Percentiles rank a stretch among this genome's conserved stretches.
Evolutionary conservation across 2,113 vertebrate genomes (phyloP).

Genomic region (Megaceryle maxima): DNA sequence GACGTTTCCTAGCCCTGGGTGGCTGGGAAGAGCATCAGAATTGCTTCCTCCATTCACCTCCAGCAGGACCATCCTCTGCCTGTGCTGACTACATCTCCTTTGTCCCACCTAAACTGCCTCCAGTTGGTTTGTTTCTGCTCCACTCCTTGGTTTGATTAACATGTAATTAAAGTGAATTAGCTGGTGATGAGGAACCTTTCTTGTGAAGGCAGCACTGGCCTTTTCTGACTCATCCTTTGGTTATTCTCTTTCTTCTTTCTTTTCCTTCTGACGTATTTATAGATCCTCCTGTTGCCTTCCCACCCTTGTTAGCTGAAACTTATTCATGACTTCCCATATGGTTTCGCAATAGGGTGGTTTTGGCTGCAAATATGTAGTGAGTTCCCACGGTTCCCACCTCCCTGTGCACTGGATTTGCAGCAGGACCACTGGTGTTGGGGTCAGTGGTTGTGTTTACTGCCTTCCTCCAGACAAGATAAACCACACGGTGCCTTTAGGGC

Average conservation of each 20-base stretch:
- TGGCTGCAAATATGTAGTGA: neutral
- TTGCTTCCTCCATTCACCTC: neutral
- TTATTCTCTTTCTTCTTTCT: conserved; percentile 3
- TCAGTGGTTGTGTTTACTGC: neutral
- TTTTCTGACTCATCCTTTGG: neutral
- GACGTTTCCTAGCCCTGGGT: neutral
- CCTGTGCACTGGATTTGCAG: neutral
- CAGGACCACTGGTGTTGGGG: neutral
- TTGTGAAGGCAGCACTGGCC: neutral
- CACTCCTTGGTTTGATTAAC: neutral
- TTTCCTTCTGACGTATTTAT: neutral
- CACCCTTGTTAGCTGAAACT: neutral
- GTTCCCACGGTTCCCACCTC: neutral
- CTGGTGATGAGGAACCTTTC: neutral
- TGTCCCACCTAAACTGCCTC: neutral
- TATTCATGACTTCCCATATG: neutral
- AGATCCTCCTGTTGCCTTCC: neutral
- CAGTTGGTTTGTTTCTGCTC: neutral
- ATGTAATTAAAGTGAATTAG: neutral
- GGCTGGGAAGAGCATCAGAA: neutral
- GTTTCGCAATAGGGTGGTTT: neutral
- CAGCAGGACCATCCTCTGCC: fast-evolving
- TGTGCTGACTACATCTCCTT: neutral
- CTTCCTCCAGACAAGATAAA: neutral
- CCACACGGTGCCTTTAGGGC: neutral